Conservation (phyloP, 2,113 vertebrate genomes). For the Craseonycteris thonglongyai region DNA sequence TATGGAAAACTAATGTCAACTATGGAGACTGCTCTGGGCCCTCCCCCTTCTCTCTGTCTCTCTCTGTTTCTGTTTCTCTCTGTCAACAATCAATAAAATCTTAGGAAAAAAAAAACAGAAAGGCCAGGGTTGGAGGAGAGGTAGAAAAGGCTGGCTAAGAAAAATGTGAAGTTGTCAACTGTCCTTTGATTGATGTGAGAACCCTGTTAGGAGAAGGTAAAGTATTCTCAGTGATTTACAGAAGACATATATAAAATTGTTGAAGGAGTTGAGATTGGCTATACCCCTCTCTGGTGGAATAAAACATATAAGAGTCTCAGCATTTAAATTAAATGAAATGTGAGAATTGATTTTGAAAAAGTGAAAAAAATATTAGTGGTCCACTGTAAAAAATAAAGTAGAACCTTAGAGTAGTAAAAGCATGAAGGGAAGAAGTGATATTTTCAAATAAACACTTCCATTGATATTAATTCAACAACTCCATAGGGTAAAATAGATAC, state of each 20-base stretch:
- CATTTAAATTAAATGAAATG: neutral
- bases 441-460: slow-evolving; percentile 23
- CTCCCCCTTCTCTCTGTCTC: too few relatives aligned
- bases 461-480: neutral
- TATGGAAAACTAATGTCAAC: too few relatives aligned
- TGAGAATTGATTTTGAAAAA: slow-evolving; percentile 28
- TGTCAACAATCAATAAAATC: too few relatives aligned
- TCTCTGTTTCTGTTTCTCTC: too few relatives aligned
- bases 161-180: neutral
- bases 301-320: neutral
- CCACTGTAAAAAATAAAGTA: slow-evolving; percentile 9
- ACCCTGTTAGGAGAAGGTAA: neutral
- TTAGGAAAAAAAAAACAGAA: too few relatives aligned
- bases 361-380: neutral
- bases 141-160: neutral
- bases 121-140: neutral
- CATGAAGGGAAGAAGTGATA: neutral
- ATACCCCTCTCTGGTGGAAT: neutral
- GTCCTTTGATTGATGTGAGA: neutral
- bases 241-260: neutral
- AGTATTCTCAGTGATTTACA: neutral
- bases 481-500: neutral
- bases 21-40: too few relatives aligned
- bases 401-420: neutral
- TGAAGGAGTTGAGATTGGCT: neutral